Evolutionary conservation across 2,888 invertebrate species (phyloP).

Genomic region (Arrhopalites spinosus): DNA sequence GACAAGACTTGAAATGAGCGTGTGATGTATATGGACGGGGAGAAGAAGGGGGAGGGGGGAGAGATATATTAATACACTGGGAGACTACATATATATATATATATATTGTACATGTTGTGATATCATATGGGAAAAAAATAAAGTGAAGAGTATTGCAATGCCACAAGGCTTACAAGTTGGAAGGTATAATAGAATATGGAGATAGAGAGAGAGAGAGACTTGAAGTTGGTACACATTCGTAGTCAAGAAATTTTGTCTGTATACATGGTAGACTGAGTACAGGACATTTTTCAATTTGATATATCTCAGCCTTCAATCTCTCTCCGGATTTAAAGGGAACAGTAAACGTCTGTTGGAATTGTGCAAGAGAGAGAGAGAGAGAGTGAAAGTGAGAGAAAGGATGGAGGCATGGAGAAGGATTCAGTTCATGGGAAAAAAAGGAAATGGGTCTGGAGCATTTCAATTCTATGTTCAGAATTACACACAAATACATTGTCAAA

Average conservation of each 20-base stretch:
- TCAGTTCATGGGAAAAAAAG: background rate
- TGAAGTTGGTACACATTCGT: too few relatives aligned
- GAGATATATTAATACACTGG: too few relatives aligned
- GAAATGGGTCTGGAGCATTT: background rate
- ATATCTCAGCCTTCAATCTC: conserved; percentile 50
- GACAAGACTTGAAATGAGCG: too few relatives aligned
- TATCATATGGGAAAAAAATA: too few relatives aligned
- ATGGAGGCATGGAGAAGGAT: background rate
- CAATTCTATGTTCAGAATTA: conserved; percentile 25
- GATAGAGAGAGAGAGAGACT: too few relatives aligned
- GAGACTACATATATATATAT: too few relatives aligned
- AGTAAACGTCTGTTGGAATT: conserved; percentile 17
- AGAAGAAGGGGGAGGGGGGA: too few relatives aligned
- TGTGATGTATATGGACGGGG: too few relatives aligned
- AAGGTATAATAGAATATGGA: too few relatives aligned
- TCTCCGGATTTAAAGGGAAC: conserved; percentile 40
- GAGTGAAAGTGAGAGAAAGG: conserved; percentile 6
- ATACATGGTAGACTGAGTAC: conserved; percentile 12
- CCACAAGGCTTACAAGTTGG: too few relatives aligned
- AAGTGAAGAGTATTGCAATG: too few relatives aligned
- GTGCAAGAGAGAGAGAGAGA: background rate
- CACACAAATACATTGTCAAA: conserved; percentile 33
- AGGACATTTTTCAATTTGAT: conserved; percentile 55
- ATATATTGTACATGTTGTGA: too few relatives aligned
- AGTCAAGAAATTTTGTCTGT: background rate